These are phyloP conservation scores for Malurus leucopterus DNA, from an alignment of 2,797 vertebrate genomes.

Conservation along the genomic window DNA sequence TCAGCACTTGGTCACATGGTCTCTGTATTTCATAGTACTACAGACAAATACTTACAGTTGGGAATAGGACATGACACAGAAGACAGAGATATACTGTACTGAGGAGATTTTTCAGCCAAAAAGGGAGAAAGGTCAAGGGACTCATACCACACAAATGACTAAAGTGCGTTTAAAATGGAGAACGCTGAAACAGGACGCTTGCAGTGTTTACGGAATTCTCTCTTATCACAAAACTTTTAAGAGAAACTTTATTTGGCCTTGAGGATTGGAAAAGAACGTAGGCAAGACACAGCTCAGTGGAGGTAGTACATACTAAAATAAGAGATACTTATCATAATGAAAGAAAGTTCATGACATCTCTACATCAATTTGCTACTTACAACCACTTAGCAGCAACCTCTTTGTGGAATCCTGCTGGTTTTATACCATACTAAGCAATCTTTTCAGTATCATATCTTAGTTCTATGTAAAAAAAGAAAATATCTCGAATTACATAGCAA, in stretches of 20 bases:
- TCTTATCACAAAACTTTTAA: neutral
- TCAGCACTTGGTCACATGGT: neutral
- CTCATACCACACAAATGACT: neutral
- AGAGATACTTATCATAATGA: neutral
- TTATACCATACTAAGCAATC: neutral
- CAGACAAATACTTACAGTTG: neutral
- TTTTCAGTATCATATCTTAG: neutral
- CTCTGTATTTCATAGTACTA: neutral
- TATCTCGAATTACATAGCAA: neutral
- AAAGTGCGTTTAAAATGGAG: neutral
- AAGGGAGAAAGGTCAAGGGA: neutral
- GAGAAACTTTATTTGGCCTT: neutral
- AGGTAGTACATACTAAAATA: neutral
- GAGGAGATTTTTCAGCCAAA: neutral
- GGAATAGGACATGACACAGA: neutral
- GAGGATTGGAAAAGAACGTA: neutral
- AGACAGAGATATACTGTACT: neutral
- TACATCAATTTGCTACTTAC: neutral
- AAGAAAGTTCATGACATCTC: neutral
- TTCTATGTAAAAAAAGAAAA: neutral
- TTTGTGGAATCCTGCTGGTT: neutral
- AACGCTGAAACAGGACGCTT: neutral
- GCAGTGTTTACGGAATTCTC: neutral
- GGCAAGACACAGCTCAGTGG: neutral
- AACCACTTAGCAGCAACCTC: neutral